phyloP scores from a whole-genome alignment of 2,888 invertebrate species.

The Theretra japonica region DNA sequence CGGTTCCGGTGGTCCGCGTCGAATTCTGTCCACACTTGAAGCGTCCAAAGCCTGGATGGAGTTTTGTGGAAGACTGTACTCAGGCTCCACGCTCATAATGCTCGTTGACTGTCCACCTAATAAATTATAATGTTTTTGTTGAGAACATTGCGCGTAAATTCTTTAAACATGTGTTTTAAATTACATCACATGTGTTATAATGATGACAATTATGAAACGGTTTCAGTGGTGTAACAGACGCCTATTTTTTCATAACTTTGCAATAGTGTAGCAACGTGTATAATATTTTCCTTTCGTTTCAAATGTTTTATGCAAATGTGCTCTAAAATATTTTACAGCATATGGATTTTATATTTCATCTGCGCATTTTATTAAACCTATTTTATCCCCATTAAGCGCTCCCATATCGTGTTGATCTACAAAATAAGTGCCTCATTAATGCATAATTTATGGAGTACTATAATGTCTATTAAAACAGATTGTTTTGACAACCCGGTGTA shows the following conservation, averaged over 20 bases:
- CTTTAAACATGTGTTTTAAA: neutral
- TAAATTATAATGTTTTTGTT: conserved; percentile 25
- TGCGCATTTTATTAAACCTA: neutral
- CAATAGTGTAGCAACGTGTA: too few relatives aligned
- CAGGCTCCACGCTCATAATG: conserved; percentile 77
- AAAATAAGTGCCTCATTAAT: conserved; percentile 10
- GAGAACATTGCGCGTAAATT: too few relatives aligned
- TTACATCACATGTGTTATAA: conserved; percentile 3
- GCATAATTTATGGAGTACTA: conserved; percentile 19
- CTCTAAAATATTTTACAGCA: neutral
- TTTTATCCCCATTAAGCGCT: neutral
- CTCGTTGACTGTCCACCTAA: conserved; percentile 77
- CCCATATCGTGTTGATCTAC: neutral
- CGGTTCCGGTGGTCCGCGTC: conserved; percentile 77
- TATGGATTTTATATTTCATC: neutral
- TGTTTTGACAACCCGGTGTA: conserved; percentile 24
- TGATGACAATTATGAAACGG: neutral
- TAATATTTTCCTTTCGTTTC: neutral
- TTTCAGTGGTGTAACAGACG: neutral
- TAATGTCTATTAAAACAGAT: conserved; percentile 26
- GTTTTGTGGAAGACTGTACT: conserved; percentile 80
- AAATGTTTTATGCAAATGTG: neutral
- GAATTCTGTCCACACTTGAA: conserved; percentile 75
- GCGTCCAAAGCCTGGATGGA: conserved; percentile 78
- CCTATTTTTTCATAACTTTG: neutral